Base-by-base conservation (phyloP, 2,888 invertebrate genomes). In the Xiphydria camelus region DNA sequence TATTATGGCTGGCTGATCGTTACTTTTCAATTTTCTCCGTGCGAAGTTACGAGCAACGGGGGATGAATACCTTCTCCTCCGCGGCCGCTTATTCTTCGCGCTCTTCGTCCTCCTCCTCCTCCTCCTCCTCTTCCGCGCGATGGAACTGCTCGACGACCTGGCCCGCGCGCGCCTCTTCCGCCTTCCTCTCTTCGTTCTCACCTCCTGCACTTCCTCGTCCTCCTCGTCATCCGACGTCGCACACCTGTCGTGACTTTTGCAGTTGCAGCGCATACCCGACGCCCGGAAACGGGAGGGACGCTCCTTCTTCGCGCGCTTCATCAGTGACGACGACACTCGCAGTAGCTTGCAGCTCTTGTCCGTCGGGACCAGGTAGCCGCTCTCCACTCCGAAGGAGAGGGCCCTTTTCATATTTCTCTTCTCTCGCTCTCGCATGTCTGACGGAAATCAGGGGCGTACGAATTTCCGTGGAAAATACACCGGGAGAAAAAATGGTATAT, bases 341-440 rank as follows among this genome's bases (percentile, higher is more conserved):
- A 68, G 38, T 3, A 67, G 45, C 23, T 47, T 55, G 31, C 48
- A 57, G 20, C 53, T 47, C 1, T 47, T n/a, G 19, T 62, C 59
- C 20, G 57, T 51, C 1, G 60, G 61, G 7, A 58, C 49, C 12
- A 68, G 49, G 29, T 61, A 68, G 5, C 65, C 66, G 0, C 61
- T 55, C 3, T 66, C 55, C 3, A 68, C 46, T 2, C 62, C 68
- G 23, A 65, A 66, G 7, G 62, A 49, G 3, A 68, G 43, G 6
- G 66, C 68, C 12, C 57, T 55, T 32, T 58, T 55, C 15, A 67
- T 50, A 40, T 59, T 63, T 4, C 37, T 54, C 26, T 55, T 61
- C 37, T 59, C 55, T 14, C 41, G 17, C 7, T 19, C 23, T 35
- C 33, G 31, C 23, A 7, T n/a, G n/a, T n/a, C n/a, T n/a, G n/a